phyloP scores from a whole-genome alignment of 1,140 invertebrate species.

The Dreissena polymorpha region DNA sequence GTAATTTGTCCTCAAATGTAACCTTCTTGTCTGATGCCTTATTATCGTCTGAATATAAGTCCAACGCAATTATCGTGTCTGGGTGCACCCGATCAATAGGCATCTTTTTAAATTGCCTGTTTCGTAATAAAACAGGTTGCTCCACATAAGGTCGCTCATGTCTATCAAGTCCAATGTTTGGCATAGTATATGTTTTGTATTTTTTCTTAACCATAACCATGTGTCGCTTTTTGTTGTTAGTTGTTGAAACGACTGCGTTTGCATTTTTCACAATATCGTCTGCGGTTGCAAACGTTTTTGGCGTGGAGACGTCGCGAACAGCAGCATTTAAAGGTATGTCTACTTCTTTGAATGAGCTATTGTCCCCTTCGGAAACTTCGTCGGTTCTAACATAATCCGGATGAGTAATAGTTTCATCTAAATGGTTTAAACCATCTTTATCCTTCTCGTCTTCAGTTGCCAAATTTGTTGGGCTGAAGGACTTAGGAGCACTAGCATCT shows the following conservation, averaged over 20 bases:
- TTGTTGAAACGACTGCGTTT: neutral
- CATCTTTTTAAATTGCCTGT: neutral
- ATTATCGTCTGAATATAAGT: neutral
- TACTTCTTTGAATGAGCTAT: neutral
- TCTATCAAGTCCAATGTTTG: neutral
- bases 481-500: no score
- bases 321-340: neutral
- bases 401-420: no score
- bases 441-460: neutral
- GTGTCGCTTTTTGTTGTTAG: neutral
- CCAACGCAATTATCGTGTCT: neutral
- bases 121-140: neutral
- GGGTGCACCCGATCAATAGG: neutral
- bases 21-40: neutral
- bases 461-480: no score
- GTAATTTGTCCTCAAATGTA: neutral
- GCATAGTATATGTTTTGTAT: slow-evolving; percentile 4
- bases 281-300: neutral
- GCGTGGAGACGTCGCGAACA: neutral
- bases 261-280: slow-evolving; percentile 1
- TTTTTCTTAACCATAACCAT: neutral
- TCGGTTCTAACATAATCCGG: no score
- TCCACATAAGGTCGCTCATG: neutral
- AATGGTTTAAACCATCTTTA: neutral
- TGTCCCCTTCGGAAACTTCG: neutral